phyloP scores from a whole-genome alignment of 2,113 vertebrate species.

The Galbula dea region DNA sequence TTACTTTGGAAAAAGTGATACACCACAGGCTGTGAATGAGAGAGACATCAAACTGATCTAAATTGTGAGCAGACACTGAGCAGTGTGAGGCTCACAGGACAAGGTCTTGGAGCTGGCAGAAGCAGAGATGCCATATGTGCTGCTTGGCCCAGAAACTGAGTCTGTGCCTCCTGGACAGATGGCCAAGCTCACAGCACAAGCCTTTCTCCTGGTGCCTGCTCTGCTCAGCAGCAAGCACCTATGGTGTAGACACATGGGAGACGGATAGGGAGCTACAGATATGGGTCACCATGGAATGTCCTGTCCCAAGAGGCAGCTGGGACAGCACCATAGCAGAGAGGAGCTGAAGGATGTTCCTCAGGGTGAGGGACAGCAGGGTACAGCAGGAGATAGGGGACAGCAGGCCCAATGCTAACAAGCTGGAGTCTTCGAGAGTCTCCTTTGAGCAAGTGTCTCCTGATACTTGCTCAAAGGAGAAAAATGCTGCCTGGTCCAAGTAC shows the following conservation, averaged over 20 bases:
- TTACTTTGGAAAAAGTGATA: neutral
- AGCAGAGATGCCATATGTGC: neutral
- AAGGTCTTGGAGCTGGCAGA: neutral
- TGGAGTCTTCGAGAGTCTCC: neutral
- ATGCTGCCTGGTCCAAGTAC: neutral
- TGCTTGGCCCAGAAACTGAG: neutral
- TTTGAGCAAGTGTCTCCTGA: neutral
- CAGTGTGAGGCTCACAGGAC: rapidly evolving
- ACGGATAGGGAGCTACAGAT: neutral
- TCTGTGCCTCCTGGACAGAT: neutral
- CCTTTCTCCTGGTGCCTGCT: neutral
- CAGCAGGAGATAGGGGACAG: neutral
- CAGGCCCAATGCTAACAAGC: neutral
- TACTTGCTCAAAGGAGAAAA: neutral
- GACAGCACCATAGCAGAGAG: neutral
- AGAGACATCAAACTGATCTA: neutral
- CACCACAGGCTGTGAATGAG: neutral
- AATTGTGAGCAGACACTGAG: neutral
- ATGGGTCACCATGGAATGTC: no score
- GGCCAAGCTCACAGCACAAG: neutral
- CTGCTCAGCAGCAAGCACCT: neutral
- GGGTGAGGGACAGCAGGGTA: neutral
- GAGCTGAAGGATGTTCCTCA: neutral
- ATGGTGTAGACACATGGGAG: rapidly evolving
- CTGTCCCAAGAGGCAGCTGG: neutral